These are phyloP conservation scores for Coboldia fuscipes DNA, from an alignment of 1,140 invertebrate genomes.

Conservation along the genomic window DNA sequence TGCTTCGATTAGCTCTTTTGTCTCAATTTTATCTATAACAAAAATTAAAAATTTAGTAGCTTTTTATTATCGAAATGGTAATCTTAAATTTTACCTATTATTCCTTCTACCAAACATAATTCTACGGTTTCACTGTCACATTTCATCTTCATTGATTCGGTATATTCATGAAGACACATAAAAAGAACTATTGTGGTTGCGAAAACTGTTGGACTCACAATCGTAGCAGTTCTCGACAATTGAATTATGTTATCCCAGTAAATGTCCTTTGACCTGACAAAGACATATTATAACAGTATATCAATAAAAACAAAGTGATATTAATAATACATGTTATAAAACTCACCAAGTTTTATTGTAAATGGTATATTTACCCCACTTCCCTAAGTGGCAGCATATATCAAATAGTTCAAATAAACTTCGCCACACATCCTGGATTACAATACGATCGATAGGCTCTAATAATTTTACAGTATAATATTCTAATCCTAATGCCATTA, in stretches of 20 bases:
- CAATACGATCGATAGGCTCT: constrained; percentile 29
- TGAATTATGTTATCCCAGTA: constrained; percentile 44
- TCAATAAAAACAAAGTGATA: constrained; percentile 11
- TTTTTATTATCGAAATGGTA: too few species aligned
- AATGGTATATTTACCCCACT: constrained; percentile 46
- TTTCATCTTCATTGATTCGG: constrained; percentile 11
- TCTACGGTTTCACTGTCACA: constrained; percentile 15
- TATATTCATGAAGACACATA: constrained; percentile 46
- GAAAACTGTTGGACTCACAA: too few species aligned
- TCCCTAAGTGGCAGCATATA: constrained; percentile 48
- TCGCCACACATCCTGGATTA: constrained; percentile 56
- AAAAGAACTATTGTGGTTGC: constrained; percentile 44
- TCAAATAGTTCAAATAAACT: constrained; percentile 53
- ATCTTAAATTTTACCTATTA: constrained; percentile 11
- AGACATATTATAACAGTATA: neutral
- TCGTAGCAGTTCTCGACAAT: too few species aligned
- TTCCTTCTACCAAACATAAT: constrained; percentile 24
- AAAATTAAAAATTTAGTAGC: too few species aligned
- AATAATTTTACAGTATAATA: constrained; percentile 17
- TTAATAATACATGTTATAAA: constrained; percentile 22
- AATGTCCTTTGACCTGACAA: constrained; percentile 30
- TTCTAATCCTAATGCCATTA: constrained; percentile 16
- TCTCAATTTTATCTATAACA: too few species aligned
- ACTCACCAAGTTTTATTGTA: constrained; percentile 21
- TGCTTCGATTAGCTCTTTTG: too few species aligned